Base-by-base conservation (phyloP, 2,888 invertebrate species). In the Electrophaes corylata region DNA sequence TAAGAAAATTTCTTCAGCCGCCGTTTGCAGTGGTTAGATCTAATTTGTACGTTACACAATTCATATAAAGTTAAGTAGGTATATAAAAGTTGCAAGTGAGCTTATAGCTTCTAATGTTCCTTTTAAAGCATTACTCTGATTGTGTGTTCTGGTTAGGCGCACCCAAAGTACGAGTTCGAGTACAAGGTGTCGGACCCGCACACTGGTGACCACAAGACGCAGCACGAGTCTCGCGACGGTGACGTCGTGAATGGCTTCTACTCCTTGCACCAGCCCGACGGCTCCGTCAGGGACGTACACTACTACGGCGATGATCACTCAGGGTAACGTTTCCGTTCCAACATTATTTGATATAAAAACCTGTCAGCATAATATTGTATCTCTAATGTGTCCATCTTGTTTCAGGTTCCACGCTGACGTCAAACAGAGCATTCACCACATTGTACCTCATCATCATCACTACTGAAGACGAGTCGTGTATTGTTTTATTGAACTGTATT, bases 161-260 rank as follows among this genome's bases (percentile, higher is more conserved):
- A 91, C 66, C 81, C 80, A 3, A 80, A 80, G 52, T 81, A 80
- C 57, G 71, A 77, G 44, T 80, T 91, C 60, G 78, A 70, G 51
- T 80, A 80, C 72, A 78, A 79, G 62, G 78, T 81, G 47, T 66
- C 71, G 52, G 92, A 92, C 70, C 84, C 82, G 20, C 88, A 91
- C 72, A 93, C 93, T 52, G 92, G 92, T 29, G 93, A 93, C 76
- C 85, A 88, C 76, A 88, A 88, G 76, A 82, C 83, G 29, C 86
- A 87, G 65, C 86, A 81, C 65, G 87, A 88, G 75, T 72, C 72
- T 64, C 83, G 86, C 54, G 83, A 88, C 48, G 87, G 86, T 3
- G 86, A 87, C 57, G 80, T 83, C 37, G 86, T 87, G 56, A 88
- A 88, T 70, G 92, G 92, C 29, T 67, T 57, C 65, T 70, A 70